Evolutionary conservation across 2,888 invertebrate species (phyloP), one percentile per base, ranked within the genome.

Genomic region (Erynnis tages): DNA sequence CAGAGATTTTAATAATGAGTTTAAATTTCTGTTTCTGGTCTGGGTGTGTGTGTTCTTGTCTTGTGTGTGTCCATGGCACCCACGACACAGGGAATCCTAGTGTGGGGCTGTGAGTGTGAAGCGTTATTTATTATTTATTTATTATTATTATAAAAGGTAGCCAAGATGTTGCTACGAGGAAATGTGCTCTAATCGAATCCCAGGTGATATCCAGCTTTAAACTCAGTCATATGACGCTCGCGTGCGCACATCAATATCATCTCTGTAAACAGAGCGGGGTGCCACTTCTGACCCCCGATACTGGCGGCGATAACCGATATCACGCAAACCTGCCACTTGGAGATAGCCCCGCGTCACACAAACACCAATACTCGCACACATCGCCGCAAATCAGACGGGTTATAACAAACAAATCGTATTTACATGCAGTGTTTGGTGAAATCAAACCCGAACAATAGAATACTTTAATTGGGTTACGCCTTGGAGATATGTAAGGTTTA

Each of bases 211-310:
- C 41, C 34, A 16, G 34, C 40, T 41, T 64, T n/a, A n/a, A n/a
- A n/a, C 64, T 62, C 41, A 21, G 74, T 77, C 84, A 84, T 82
- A 79, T 78, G 72, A 62, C 66, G 66, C 73, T 67, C 79, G 83
- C 84, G 82, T 85, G 85, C 76, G 69, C 84, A 82, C 84, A 84
- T 75, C 68, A 70, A 62, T 69, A 69, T 75, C 67, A 59, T 56
- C 60, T 68, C 64, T 61, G 72, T 76, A 82, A 82, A 79, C 79
- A 79, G 73, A 67, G 59, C 71, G 66, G 68, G 71, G 72, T 67
- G 73, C 69, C 69, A 65, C 72, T 72, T 71, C 71, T 81, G 85
- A 84, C 85, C 86, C 74, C 56, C 59, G 82, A 80, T 79, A 63
- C 63, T 43, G 57, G 38, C 17, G 63, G 62, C 62, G 81, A 80